Percentiles rank a stretch among this genome's conserved stretches.
Conservation (phyloP, 2,797 vertebrate genomes). For the Myotis planiceps region DNA sequence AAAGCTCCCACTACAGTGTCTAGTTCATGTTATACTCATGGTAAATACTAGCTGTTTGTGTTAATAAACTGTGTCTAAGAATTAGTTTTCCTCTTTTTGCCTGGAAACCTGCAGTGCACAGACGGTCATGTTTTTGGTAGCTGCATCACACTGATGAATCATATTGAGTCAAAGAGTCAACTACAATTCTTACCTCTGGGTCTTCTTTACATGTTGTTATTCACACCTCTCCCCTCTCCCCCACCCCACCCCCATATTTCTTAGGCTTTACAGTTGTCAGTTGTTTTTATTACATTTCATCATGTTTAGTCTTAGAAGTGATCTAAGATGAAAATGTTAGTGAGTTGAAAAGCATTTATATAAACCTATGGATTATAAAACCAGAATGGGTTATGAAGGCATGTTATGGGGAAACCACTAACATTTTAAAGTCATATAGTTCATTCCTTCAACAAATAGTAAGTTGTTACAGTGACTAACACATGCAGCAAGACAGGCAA, state of each 20-base stretch:
- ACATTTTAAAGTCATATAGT: neutral
- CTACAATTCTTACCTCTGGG: neutral
- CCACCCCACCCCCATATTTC: neutral
- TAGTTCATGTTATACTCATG: neutral
- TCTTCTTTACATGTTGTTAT: neutral
- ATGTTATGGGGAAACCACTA: neutral
- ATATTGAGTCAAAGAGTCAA: neutral
- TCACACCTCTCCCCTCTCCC: neutral
- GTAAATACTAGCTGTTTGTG: neutral
- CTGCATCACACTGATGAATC: neutral
- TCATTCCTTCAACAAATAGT: neutral
- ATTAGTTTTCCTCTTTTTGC: neutral
- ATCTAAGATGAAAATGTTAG: neutral
- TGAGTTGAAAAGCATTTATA: constrained; percentile 18
- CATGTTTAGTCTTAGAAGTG: neutral
- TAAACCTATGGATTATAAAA: neutral
- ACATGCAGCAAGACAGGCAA: neutral
- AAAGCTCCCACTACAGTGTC: neutral
- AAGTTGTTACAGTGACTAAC: neutral
- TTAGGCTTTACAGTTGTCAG: neutral
- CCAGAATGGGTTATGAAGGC: neutral
- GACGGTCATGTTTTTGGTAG: neutral
- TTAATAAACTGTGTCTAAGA: neutral
- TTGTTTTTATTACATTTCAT: neutral
- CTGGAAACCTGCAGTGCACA: neutral